Base-by-base conservation (phyloP, 2,113 vertebrate species). In the Cyprinodon brontotheroides region DNA sequence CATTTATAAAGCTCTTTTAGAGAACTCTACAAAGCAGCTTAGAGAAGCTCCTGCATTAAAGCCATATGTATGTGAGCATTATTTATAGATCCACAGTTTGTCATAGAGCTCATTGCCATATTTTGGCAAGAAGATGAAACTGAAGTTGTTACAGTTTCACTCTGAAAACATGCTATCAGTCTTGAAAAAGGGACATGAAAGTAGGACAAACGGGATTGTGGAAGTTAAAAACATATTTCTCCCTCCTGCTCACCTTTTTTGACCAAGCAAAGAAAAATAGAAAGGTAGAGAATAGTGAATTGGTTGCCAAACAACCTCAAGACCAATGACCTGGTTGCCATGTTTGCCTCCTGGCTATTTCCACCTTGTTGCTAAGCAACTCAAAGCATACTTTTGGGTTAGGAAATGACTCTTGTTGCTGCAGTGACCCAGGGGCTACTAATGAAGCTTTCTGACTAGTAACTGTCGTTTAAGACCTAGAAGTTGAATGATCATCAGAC, bases 401-500 rank as follows among this genome's bases (percentile, higher is more conserved):
- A 90, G 83, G 86, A 92, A 92, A 92, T 94, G 92, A 93, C 91
- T 94, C 81, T 91, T 88, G 92, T 91, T 93, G 90, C 92, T 76
- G 88, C 80, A 65, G 79, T 61, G 86, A 86, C 90, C 89, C 85
- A 40, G 82, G 90, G 86, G 89, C 86, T 84, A 84, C 90, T 94
- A 93, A 94, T 88, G 84, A 88, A 92, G 85, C 87, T 75, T 81
- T 82, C 74, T 87, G 87, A 87, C 92, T 89, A 92, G 90, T 93
- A 74, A 64, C 75, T 81, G 68, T 75, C 71, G 71, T 88, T 92
- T 91, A 88, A 89, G 75, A 87, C 77, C 75, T 82, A 68, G 79
- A 90, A 89, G 86, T 78, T 89, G 88, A 92, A 82, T 87, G 91
- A 94, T 93, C 90, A 91, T 83, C 71, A 73, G 62, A 64, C 43